Conservation (phyloP, 1,140 invertebrate species). For the Pararge aegeria region DNA sequence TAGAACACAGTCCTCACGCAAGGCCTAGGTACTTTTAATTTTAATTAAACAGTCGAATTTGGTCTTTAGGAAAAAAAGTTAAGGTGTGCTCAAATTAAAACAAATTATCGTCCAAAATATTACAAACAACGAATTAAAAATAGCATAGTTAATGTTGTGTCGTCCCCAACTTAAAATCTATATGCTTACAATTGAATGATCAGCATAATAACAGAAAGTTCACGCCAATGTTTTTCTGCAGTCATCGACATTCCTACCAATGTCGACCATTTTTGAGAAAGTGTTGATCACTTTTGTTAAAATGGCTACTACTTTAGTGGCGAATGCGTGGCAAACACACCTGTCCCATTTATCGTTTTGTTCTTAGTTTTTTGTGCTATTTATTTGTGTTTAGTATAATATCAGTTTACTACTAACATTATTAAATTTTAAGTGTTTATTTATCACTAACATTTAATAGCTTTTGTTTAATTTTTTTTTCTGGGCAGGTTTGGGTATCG, state of each 20-base stretch:
- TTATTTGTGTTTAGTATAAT: constrained; percentile 66
- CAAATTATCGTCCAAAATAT: constrained; percentile 33
- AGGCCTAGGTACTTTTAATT: no score
- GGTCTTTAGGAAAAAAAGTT: no score
- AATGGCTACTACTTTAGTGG: constrained; percentile 16
- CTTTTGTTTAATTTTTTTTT: constrained; percentile 57
- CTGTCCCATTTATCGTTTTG: constrained; percentile 66
- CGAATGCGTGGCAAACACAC: constrained; percentile 38
- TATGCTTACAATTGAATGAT: constrained; percentile 31
- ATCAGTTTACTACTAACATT: constrained; percentile 58
- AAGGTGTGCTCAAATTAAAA: neutral
- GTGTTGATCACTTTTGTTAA: neutral
- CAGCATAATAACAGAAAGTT: constrained; percentile 28
- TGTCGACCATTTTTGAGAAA: neutral
- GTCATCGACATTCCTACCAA: constrained; percentile 13
- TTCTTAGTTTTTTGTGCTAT: constrained; percentile 62
- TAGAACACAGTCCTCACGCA: no score
- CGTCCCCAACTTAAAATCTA: constrained; percentile 46
- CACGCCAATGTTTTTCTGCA: constrained; percentile 16
- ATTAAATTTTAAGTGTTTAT: constrained; percentile 60
- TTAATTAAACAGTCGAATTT: no score
- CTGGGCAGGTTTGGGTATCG: constrained; percentile 80
- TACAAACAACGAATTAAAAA: constrained; percentile 31
- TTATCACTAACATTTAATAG: constrained; percentile 52
- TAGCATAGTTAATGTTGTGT: constrained; percentile 64